Base-by-base conservation (phyloP, 2,797 vertebrate genomes). In the Myotis pilosus region DNA sequence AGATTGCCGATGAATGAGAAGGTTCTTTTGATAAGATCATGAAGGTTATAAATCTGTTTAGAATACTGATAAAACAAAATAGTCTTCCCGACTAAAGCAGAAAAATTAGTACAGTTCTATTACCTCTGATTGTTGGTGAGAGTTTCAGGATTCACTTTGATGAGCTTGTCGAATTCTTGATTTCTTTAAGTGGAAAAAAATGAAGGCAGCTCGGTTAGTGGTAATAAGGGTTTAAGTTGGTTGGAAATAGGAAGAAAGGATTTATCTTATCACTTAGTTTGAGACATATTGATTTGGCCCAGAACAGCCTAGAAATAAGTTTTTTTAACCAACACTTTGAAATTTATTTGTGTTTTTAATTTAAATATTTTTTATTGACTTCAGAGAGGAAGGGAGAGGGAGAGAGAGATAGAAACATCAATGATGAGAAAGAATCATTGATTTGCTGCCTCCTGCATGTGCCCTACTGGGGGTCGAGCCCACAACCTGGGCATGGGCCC, bases 91-190 rank as follows among this genome's bases (percentile, higher is more conserved):
- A 88, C n/a, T 47, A 80, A 94, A 93, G 41, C 10, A 88, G 22
- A 72, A 28, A 96, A 82, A 93, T 91, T 38, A 89, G 47, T 17
- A n/a, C 6, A 84, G 41, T 69, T 89, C 36, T 64, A 60, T 94
- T 97, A 97, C 97, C 94, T 97, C 87, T 20, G 74, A n/a, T 96
- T 95, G 41, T 80, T 97, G 51, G 49, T 55, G 11, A 95, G 49
- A 93, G 72, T 91, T 90, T 95, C 94, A 51, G 87, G 71, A 78
- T 95, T 96, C 80, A 97, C 93, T 94, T 92, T 94, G 84, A 97
- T 96, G 57, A 97, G 75, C 10, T 97, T 96, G 79, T 97, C 93
- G 81, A 97, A 93, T 88, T 95, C 89, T 96, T 96, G 60, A 23
- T 92, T 94, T 79, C 97, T 97, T 94, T 94, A 94, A 92, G 47